phyloP scores from a whole-genome alignment of 2,797 vertebrate species.

The Hafferia zeledoni region DNA sequence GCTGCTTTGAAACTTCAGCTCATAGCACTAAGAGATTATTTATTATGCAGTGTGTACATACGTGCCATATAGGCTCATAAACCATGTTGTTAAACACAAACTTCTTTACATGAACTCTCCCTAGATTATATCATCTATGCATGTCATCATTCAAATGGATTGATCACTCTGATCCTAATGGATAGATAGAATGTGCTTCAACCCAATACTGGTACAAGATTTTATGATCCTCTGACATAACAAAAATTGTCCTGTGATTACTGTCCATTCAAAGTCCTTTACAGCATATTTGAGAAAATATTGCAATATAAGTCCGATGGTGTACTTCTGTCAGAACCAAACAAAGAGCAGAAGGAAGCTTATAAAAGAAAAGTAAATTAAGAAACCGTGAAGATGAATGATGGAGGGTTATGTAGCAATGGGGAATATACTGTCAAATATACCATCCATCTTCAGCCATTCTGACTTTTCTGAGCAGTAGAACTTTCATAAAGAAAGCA shows the following conservation, averaged over 20 bases:
- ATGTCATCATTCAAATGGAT: neutral
- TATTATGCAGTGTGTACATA: neutral
- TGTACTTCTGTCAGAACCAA: neutral
- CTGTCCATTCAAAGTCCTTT: neutral
- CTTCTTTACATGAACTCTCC: neutral
- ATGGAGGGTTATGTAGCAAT: neutral
- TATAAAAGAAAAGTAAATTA: neutral
- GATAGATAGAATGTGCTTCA: neutral
- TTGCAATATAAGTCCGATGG: neutral
- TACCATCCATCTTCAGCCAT: neutral
- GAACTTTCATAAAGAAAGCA: neutral
- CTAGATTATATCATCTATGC: neutral
- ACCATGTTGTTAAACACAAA: neutral
- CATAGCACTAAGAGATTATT: neutral
- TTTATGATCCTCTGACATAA: neutral
- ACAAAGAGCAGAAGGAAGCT: neutral
- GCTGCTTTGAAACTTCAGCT: conserved; percentile 26
- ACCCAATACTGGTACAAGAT: neutral
- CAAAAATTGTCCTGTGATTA: neutral
- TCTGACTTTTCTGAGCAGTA: neutral
- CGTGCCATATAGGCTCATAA: neutral
- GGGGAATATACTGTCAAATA: neutral
- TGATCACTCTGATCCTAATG: neutral
- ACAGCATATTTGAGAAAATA: neutral
- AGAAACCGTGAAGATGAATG: neutral